Evolutionary conservation across 1,140 invertebrate species (phyloP), one percentile per base, ranked within the genome.

Genomic region (Adelges cooleyi): DNA sequence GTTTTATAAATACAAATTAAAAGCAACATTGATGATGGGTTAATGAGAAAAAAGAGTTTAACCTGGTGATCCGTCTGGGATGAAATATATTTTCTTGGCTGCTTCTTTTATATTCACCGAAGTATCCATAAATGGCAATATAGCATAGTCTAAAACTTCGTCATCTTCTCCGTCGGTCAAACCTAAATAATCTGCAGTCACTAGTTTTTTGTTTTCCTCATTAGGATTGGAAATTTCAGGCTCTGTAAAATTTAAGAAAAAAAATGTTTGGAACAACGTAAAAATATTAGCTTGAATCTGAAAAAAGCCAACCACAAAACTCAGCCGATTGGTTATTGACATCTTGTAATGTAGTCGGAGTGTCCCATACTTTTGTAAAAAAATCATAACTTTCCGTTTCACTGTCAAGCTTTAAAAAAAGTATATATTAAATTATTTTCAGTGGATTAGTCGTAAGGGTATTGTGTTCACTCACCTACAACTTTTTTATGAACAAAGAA

Each of bases 301-400:
- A n/a, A n/a, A n/a, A n/a, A 10, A 18, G 22, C n/a, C 22, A 22
- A 65, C 62, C 65, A 48, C 56, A 13, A 15, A 17, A 29, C 20
- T 62, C 56, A 10, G 10, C 0, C 15, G 25, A 29, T 22, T 62
- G 25, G 15, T 53, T 27, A n/a, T 13, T 38, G 22, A 9, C n/a
- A 23, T 70, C 69, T 18, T 67, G 52, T 33, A 42, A 2, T 42
- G 4, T 48, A 2, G 25, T 18, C 29, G 42, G 17, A 48, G 27
- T 23, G 15, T 72, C 69, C 67, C 70, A 70, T 15, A 70, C 69
- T 66, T 69, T 71, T 11, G 68, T 73, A 54, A 73, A 72, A 53
- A 73, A 72, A 52, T 73, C 69, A 40, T 66, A 69, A 40, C 67
- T 67, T 17, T 67, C 68, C 38, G 70, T 67, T 42, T 65, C 51